Conservation (phyloP, 2,888 invertebrate species). For the Gortyna flavago region DNA sequence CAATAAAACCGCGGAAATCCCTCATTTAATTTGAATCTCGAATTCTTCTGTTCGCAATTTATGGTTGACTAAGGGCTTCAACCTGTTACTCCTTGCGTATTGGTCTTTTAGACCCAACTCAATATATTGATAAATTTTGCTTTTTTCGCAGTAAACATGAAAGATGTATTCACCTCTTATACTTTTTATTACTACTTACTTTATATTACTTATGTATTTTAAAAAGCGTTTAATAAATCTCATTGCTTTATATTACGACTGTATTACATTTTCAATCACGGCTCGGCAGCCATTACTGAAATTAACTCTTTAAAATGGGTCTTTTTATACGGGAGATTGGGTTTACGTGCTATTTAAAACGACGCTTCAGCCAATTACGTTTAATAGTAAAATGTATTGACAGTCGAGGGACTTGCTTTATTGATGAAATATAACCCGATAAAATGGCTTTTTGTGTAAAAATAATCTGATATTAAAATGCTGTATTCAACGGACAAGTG, state of each 20-base stretch:
- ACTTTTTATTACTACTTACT: too few species aligned
- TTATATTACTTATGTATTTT: background rate
- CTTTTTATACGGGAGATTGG: conserved; percentile 30
- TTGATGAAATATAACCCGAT: conserved; percentile 4
- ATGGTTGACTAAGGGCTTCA: background rate
- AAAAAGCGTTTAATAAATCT: conserved; percentile 11
- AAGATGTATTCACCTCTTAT: background rate
- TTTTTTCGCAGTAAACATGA: background rate
- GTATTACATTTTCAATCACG: conserved; percentile 41
- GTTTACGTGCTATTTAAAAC: conserved; percentile 41
- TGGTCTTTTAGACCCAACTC: conserved; percentile 16
- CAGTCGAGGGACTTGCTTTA: background rate
- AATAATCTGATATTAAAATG: background rate
- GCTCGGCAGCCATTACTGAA: conserved; percentile 34
- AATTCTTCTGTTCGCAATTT: conserved; percentile 29
- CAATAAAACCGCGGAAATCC: conserved; percentile 36
- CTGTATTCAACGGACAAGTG: background rate
- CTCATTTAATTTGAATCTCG: conserved; percentile 23
- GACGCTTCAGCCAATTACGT: conserved; percentile 13
- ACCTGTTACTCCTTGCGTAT: conserved; percentile 22
- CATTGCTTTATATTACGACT: conserved; percentile 27
- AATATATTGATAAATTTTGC: background rate
- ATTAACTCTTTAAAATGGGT: conserved; percentile 53
- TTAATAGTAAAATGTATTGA: conserved; percentile 28
- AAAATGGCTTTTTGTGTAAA: too few species aligned